These are phyloP conservation scores for Gymnopithys bicolor DNA, from an alignment of 2,797 vertebrate species.

Conservation along the genomic window DNA sequence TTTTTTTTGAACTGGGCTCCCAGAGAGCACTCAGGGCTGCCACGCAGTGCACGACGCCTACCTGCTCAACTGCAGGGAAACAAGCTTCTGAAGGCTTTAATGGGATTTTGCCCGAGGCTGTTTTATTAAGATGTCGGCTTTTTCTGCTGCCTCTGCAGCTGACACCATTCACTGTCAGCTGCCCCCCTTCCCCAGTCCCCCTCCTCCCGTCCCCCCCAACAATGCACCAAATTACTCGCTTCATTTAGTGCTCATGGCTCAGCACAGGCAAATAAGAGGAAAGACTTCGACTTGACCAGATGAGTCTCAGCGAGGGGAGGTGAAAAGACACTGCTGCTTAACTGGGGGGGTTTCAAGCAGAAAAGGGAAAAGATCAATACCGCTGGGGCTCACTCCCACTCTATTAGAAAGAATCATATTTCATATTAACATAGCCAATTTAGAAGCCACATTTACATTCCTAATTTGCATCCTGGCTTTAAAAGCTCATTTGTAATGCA, in stretches of 20 bases:
- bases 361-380: conserved; percentile 74
- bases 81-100: conserved; percentile 99
- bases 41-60: conserved; percentile 82
- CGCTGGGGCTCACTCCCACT: conserved; percentile 71
- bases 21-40: conserved; percentile 85
- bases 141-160: conserved; percentile 99
- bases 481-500: conserved; percentile 68
- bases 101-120: conserved; percentile 99
- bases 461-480: conserved; percentile 75
- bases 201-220: conserved; percentile 77
- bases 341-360: conserved; percentile 21
- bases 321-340: conserved; percentile 76
- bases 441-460: conserved; percentile 71
- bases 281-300: conserved; percentile 80
- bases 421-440: conserved; percentile 73
- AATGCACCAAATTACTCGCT: conserved; percentile 86
- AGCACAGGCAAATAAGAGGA: conserved; percentile 81
- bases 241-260: conserved; percentile 87
- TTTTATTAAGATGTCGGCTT: conserved; percentile 99
- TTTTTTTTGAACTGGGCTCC: conserved; percentile 85
- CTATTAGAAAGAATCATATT: conserved; percentile 74
- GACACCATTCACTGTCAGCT: conserved; percentile 94
- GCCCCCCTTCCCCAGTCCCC: conserved; percentile 86
- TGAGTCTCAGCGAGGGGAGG: conserved; percentile 77
- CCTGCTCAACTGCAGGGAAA: conserved; percentile 99